phyloP scores from a whole-genome alignment of 2,113 vertebrate species.

The Limanda limanda region DNA sequence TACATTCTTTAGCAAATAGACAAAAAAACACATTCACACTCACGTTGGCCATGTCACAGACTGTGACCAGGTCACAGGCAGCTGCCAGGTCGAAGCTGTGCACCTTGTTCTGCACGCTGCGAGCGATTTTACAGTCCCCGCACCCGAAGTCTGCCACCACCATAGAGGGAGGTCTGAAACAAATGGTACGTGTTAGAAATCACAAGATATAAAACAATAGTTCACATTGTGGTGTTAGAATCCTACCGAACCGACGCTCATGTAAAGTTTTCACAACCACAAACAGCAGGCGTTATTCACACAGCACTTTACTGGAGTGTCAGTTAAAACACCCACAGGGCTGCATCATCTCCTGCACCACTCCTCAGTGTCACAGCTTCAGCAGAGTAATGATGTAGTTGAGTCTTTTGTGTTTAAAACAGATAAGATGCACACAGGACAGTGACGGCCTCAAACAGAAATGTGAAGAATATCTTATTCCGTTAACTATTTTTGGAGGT shows the following conservation, averaged over 20 bases:
- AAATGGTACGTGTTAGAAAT: not conserved
- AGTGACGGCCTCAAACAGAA: no score
- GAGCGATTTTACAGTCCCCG: slow-evolving; percentile 91
- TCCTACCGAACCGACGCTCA: not conserved
- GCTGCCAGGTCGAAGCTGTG: slow-evolving; percentile 93
- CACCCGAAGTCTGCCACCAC: slow-evolving; percentile 96
- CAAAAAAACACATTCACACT: slow-evolving; percentile 46
- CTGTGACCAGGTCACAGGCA: slow-evolving; percentile 85
- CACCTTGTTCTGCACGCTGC: slow-evolving; percentile 88
- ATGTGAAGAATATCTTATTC: no score
- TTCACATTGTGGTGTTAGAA: not conserved
- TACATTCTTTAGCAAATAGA: fast-evolving
- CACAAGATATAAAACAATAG: no score
- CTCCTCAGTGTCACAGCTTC: not conserved
- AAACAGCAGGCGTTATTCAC: not conserved
- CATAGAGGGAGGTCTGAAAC: slow-evolving; percentile 84
- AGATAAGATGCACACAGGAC: no score
- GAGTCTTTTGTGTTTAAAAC: no score
- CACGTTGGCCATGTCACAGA: slow-evolving; percentile 95
- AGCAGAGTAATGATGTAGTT: no score
- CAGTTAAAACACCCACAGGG: not conserved
- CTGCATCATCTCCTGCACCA: slow-evolving; percentile 9
- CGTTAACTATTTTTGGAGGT: no score
- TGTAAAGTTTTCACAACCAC: not conserved
- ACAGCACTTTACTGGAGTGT: slow-evolving; percentile 6